Conservation (phyloP, 2,113 vertebrate species). For the Phylloscopus trochiloides region DNA sequence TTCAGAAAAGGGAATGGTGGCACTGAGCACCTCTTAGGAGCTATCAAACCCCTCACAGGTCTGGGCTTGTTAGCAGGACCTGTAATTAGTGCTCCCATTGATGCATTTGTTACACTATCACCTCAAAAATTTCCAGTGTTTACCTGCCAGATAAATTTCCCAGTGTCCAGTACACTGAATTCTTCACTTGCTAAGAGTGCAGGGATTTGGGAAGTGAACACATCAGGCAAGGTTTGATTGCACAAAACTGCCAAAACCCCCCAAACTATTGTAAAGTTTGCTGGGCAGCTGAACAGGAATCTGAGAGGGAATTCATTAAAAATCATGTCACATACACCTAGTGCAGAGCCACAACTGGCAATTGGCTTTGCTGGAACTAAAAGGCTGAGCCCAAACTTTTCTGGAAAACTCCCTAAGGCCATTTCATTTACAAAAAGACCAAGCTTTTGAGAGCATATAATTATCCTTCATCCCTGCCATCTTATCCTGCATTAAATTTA, state of each 20-base stretch:
- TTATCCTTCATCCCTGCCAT: constrained; percentile 52
- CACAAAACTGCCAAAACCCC: background rate
- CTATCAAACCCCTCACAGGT: background rate
- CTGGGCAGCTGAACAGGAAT: background rate
- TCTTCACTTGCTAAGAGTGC: background rate
- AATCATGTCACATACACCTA: background rate
- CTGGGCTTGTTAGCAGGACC: background rate
- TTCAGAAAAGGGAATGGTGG: background rate
- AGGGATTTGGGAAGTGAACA: background rate
- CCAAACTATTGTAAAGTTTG: background rate
- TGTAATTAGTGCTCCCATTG: background rate
- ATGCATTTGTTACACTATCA: background rate
- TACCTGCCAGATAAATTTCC: background rate
- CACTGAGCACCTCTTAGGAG: background rate
- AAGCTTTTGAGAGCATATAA: constrained; percentile 58
- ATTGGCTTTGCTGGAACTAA: background rate
- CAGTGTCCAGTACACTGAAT: background rate
- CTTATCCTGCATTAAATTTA: constrained; percentile 60
- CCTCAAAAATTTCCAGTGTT: background rate
- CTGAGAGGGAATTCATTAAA: background rate
- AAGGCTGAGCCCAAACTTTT: constrained; percentile 37
- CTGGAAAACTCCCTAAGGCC: constrained; percentile 62
- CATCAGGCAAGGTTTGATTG: background rate
- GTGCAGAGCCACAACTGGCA: background rate
- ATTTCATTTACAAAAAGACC: constrained; percentile 63